phyloP scores from a whole-genome alignment of 92 coral and sea anemone species.

The Montipora capitata region DNA sequence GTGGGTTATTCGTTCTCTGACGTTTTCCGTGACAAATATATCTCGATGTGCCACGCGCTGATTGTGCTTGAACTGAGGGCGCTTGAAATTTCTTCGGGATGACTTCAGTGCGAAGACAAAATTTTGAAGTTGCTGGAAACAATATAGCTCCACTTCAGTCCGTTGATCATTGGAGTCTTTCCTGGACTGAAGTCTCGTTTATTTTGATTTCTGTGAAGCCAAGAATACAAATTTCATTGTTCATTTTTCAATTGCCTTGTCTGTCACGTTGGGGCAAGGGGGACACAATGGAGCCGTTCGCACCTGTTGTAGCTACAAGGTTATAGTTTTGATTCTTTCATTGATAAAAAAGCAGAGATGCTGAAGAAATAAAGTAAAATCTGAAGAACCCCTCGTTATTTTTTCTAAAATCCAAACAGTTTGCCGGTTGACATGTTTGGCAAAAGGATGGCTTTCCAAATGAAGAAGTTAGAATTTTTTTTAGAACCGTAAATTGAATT shows the following conservation, averaged over 20 bases:
- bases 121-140: neutral
- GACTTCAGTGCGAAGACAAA: neutral
- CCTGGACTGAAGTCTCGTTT: neutral
- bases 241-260: constrained; percentile 32
- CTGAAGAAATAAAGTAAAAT: neutral
- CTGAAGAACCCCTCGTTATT: neutral
- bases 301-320: constrained; percentile 24
- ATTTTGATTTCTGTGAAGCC: neutral
- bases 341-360: constrained; percentile 8
- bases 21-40: neutral
- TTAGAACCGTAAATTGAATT: constrained; percentile 20
- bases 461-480: neutral
- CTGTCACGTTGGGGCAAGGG: constrained; percentile 18
- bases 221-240: constrained; percentile 14
- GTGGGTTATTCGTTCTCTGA: neutral
- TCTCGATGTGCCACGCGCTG: neutral
- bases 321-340: constrained; percentile 7
- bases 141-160: constrained; percentile 6
- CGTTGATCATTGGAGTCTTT: neutral
- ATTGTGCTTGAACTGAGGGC: neutral
- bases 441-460: neutral
- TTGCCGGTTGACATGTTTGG: too few species aligned
- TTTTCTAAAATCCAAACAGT: too few species aligned
- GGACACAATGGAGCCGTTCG: constrained; percentile 35
- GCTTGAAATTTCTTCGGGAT: neutral